Evolutionary conservation across 2,797 vertebrate species (phyloP).

Genomic region (Enteromius anoplus): DNA sequence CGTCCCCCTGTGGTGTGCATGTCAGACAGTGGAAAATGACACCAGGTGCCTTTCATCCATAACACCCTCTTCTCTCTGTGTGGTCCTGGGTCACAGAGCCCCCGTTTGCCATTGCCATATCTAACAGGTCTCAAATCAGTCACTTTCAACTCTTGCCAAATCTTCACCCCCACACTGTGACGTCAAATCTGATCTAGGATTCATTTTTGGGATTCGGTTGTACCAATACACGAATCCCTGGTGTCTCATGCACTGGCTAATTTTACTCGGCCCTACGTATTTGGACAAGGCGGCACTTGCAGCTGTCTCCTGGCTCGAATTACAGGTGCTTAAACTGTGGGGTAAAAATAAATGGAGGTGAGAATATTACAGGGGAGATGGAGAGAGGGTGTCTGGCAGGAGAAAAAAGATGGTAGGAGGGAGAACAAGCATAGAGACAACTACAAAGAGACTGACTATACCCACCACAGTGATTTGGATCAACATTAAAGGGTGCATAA

Average conservation of each 20-base stretch:
- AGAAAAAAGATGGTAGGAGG: slow-evolving; percentile 22
- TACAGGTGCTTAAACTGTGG: slow-evolving; percentile 51
- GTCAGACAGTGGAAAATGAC: slow-evolving; percentile 56
- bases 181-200: slow-evolving; percentile 32
- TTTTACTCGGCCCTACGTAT: slow-evolving; percentile 60
- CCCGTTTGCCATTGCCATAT: slow-evolving; percentile 7
- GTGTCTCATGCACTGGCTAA: slow-evolving; percentile 52
- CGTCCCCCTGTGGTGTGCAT: slow-evolving; percentile 35
- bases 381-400: slow-evolving; percentile 35
- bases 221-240: neutral
- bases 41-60: slow-evolving; percentile 41
- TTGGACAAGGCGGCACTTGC: slow-evolving; percentile 60
- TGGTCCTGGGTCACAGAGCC: slow-evolving; percentile 51
- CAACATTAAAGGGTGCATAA: slow-evolving; percentile 44
- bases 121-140: slow-evolving; percentile 16
- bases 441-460: slow-evolving; percentile 41
- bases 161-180: neutral
- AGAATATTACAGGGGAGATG: slow-evolving; percentile 41
- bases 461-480: slow-evolving; percentile 43
- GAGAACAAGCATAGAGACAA: slow-evolving; percentile 43
- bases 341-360: slow-evolving; percentile 63
- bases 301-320: slow-evolving; percentile 62
- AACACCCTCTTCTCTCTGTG: slow-evolving; percentile 51
- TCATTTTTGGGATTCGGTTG: neutral
- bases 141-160: neutral